Base-by-base conservation (phyloP, 1,140 invertebrate species). In the Coboldia fuscipes region DNA sequence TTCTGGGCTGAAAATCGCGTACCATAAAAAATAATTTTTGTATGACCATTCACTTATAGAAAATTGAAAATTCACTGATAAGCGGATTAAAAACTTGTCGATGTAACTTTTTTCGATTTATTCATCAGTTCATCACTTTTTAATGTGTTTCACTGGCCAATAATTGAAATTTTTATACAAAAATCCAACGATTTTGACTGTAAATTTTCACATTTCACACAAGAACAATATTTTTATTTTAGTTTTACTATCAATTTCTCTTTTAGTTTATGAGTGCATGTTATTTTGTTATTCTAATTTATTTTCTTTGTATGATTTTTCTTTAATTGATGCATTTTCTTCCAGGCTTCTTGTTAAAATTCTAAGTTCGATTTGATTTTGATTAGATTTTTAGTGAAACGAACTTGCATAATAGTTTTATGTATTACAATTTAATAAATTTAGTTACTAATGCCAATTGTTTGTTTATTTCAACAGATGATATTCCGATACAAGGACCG, bases 401-500 rank as follows among this genome's bases (percentile, higher is more conserved):
- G 16, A 31, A 7, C 15, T 10, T 6, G n/a, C 3, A 3, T 14
- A 20, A 20, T n/a, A 7, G 3, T 4, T 17, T 12, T 20, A 12
- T 33, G 6, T 12, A 14, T 23, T 3, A 12, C 6, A 20, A 22
- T 15, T n/a, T 17, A 3, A 4, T 17, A 10, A 17, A 33, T 22
- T 20, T 14, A 22, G 2, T 10, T 22, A 12, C 10, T 33, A 20
- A 15, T 22, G 32, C 13, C n/a, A 26, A 26, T 24, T 9, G 8
- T 9, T 19, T 24, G 9, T 16, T 16, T 4, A 24, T 19, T 17
- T 20, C 13, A 28, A 6, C 27, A 38, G 52, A 54, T 35, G 52
- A 54, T 32, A 54, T 54, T 40, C 52, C 52, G 8, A 54, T 54
- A 9, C 51, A 55, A 39, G 36, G 50, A 48, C 36, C 42, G 46